Percentiles rank a stretch among this genome's conserved stretches.
phyloP scores from a whole-genome alignment of 2,113 vertebrate species.

The Phalacrocorax brasilianus region DNA sequence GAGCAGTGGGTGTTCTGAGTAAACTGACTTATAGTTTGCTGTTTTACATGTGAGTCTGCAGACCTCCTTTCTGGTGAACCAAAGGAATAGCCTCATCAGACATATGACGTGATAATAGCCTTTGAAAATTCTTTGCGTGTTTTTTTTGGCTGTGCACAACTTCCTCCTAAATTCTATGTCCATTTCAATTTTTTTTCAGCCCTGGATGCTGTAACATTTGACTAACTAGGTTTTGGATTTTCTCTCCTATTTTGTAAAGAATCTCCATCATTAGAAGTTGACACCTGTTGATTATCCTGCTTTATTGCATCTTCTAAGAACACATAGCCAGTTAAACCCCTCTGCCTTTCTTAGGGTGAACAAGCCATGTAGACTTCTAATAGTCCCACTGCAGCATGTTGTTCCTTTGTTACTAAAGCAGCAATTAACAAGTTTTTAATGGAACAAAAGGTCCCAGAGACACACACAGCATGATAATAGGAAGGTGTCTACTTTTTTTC shows the following conservation, averaged over 20 bases:
- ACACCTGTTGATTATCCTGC: slow-evolving; percentile 38
- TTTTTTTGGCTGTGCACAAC: neutral
- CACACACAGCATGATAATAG: slow-evolving; percentile 46
- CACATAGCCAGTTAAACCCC: slow-evolving; percentile 63
- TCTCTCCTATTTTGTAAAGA: slow-evolving; percentile 2
- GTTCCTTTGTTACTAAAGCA: slow-evolving; percentile 70
- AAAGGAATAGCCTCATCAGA: neutral
- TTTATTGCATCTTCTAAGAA: slow-evolving; percentile 49
- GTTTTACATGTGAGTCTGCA: slow-evolving; percentile 10
- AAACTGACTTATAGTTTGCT: slow-evolving; percentile 42
- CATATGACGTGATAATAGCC: neutral
- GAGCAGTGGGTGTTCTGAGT: slow-evolving; percentile 14
- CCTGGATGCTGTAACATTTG: neutral
- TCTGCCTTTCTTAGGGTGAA: slow-evolving; percentile 43
- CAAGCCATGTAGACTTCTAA: slow-evolving; percentile 22
- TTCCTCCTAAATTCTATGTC: neutral
- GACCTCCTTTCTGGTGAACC: slow-evolving; percentile 38
- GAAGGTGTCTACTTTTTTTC: slow-evolving; percentile 31
- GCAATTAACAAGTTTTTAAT: slow-evolving; percentile 73
- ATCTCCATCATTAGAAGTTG: slow-evolving; percentile 27
- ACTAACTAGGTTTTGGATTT: slow-evolving; percentile 10
- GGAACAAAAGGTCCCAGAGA: slow-evolving; percentile 60
- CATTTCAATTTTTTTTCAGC: neutral
- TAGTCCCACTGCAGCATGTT: slow-evolving; percentile 50
- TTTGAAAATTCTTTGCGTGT: neutral